Conservation (phyloP, 2,888 invertebrate genomes). For the Campaea margaritaria region DNA sequence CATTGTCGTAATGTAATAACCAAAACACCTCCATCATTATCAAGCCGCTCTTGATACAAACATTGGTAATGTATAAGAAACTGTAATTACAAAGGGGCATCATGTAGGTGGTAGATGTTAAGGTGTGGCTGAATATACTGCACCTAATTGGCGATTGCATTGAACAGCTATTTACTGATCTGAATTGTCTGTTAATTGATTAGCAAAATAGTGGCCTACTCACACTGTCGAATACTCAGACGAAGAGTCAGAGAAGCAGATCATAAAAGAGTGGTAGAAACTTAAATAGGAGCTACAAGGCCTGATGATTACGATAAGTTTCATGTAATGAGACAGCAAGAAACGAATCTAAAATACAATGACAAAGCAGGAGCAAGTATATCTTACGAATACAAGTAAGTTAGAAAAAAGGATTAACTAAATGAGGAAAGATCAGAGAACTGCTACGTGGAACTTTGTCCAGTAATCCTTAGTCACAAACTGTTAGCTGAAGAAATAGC, state of each 20-base stretch:
- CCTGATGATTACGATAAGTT: no score
- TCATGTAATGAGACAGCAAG: no score
- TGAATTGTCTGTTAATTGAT: background rate
- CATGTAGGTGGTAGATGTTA: conserved; percentile 17
- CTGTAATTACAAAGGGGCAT: conserved; percentile 12
- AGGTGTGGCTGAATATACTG: conserved; percentile 20
- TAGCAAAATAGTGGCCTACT: conserved; percentile 5
- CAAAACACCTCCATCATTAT: conserved; percentile 16
- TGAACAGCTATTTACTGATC: conserved; percentile 8
- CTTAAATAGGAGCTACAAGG: background rate
- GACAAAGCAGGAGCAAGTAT: no score
- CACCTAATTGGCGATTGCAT: conserved; percentile 14
- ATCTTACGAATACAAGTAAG: no score
- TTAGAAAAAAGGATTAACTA: no score
- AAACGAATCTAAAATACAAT: no score
- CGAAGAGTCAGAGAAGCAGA: background rate
- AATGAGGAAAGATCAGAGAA: no score
- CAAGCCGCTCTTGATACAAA: conserved; percentile 5
- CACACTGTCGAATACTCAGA: background rate
- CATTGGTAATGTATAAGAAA: conserved; percentile 9
- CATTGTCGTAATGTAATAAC: conserved; percentile 7
- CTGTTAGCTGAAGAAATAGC: no score
- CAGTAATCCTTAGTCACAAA: no score
- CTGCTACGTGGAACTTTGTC: no score
- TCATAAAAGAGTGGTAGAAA: background rate